Evolutionary conservation across 2,888 invertebrate species (phyloP).

Genomic region (Eutolmus rufibarbis): DNA sequence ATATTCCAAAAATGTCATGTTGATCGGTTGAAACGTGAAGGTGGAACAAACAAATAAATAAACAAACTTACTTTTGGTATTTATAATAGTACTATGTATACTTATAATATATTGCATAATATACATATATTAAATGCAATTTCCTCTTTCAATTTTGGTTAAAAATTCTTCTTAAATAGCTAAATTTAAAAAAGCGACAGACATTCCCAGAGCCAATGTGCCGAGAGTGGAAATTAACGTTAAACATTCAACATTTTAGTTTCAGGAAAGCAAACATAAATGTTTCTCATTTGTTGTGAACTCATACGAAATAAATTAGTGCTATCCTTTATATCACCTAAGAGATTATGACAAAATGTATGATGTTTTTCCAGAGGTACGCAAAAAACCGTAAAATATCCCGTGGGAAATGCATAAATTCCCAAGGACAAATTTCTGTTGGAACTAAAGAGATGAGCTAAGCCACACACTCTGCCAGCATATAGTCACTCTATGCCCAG

Average conservation of each 20-base stretch:
- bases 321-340: background rate
- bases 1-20: too few species aligned
- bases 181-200: too few species aligned
- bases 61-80: too few species aligned
- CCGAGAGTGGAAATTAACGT: too few species aligned
- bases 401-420: background rate
- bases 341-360: background rate
- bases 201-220: too few species aligned
- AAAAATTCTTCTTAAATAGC: too few species aligned
- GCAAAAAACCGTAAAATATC: background rate
- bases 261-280: background rate
- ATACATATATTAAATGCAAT: too few species aligned
- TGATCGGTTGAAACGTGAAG: too few species aligned
- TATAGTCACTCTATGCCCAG: background rate
- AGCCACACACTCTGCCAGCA: background rate
- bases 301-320: background rate
- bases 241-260: background rate
- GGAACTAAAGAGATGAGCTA: background rate
- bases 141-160: too few species aligned
- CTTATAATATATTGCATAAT: too few species aligned
- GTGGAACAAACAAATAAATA: too few species aligned
- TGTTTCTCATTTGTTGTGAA: background rate
- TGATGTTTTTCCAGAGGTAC: background rate
- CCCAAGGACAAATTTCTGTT: background rate
- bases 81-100: too few species aligned